Conservation (phyloP, 2,888 invertebrate species). For the Apamea sordens region DNA sequence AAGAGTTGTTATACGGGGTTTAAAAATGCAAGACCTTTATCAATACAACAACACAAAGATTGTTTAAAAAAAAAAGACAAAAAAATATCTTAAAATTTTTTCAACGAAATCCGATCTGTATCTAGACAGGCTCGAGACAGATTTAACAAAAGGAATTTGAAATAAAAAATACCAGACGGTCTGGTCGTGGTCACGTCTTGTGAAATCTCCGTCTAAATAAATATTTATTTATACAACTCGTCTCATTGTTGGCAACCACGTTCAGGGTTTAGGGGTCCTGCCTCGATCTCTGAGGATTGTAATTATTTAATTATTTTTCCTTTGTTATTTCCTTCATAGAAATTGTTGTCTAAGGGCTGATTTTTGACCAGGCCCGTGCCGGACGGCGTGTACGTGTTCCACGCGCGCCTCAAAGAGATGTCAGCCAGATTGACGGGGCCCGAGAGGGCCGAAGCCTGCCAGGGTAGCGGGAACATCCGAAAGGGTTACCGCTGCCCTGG, state of each 20-base stretch:
- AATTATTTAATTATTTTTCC: not conserved
- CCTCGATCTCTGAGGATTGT: not conserved
- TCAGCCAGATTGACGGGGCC: too few species aligned
- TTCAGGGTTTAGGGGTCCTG: too few species aligned
- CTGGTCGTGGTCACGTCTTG: conserved; percentile 36
- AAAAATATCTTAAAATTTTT: not conserved
- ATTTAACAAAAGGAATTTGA: conserved; percentile 19
- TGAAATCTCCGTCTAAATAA: conserved; percentile 20
- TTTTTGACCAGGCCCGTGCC: too few species aligned
- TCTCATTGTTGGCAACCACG: conserved; percentile 20
- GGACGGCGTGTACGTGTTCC: too few species aligned
- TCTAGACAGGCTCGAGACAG: conserved; percentile 15
- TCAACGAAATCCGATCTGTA: conserved; percentile 3
- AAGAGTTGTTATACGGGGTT: not conserved
- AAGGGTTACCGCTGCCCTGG: too few species aligned
- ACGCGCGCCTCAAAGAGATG: too few species aligned
- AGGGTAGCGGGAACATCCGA: too few species aligned
- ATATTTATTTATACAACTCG: conserved; percentile 32
- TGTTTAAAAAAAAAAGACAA: not conserved
- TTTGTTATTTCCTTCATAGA: not conserved
- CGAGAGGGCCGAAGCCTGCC: too few species aligned
- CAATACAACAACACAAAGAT: not conserved
- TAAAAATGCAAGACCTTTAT: not conserved
- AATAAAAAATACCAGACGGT: conserved; percentile 33
- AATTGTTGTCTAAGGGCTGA: not conserved